Percentiles rank a stretch among this genome's conserved stretches.
phyloP scores from a whole-genome alignment of 2,797 vertebrate species.

The Periophthalmus magnuspinnatus region DNA sequence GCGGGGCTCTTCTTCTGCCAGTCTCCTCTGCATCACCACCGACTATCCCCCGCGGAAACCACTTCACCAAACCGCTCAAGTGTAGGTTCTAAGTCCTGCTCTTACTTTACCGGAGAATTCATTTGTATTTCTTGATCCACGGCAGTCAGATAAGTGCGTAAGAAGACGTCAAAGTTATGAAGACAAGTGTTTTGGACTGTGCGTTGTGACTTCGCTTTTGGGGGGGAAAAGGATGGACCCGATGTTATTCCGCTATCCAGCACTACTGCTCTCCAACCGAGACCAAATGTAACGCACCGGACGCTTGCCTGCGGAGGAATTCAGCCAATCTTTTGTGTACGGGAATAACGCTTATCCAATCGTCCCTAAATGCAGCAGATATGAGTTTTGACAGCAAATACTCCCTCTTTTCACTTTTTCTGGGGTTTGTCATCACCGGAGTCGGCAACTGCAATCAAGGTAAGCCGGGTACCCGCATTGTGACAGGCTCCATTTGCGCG shows the following conservation, averaged over 20 bases:
- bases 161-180: conserved; percentile 49
- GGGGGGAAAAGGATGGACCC: conserved; percentile 49
- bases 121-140: background rate
- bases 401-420: conserved; percentile 60
- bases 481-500: background rate
- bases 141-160: conserved; percentile 24
- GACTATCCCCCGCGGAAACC: background rate
- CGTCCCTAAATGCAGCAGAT: conserved; percentile 61
- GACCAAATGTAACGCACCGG: conserved; percentile 53
- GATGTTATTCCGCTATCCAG: conserved; percentile 19
- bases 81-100: conserved; percentile 12
- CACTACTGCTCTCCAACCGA: conserved; percentile 19
- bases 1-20: conserved; percentile 42
- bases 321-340: conserved; percentile 4
- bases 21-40: conserved; percentile 17
- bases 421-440: conserved; percentile 61
- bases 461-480: conserved; percentile 40
- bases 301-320: conserved; percentile 17
- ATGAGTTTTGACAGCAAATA: conserved; percentile 70
- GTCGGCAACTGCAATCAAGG: conserved; percentile 72
- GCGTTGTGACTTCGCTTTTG: conserved; percentile 15
- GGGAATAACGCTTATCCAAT: conserved; percentile 28
- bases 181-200: conserved; percentile 22
- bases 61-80: no score
- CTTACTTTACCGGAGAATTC: conserved; percentile 21